These are phyloP conservation scores for Epinephelus malabaricus DNA, from an alignment of 2,797 vertebrate genomes.

Conservation along the genomic window DNA sequence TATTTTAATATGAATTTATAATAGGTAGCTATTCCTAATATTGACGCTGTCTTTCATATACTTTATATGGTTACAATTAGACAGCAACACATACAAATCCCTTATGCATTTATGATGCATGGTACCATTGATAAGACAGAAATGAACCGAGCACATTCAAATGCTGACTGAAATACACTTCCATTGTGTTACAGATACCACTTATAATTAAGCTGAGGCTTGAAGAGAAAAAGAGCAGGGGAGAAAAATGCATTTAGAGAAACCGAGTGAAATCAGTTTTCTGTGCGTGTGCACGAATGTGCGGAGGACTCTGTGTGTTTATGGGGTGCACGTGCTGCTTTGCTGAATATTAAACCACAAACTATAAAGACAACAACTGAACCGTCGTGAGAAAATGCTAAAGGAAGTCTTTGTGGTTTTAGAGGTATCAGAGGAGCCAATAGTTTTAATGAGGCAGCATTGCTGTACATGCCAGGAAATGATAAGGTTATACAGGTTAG, in stretches of 20 bases:
- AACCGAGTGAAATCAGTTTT: constrained; percentile 77
- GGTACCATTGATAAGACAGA: constrained; percentile 77
- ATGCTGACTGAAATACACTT: constrained; percentile 78
- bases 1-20: constrained; percentile 61
- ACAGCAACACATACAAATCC: constrained; percentile 75
- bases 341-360: constrained; percentile 85
- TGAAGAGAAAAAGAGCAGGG: constrained; percentile 75
- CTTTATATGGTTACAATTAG: constrained; percentile 77
- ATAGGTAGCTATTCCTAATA: constrained; percentile 61
- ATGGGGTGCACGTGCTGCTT: constrained; percentile 69
- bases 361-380: constrained; percentile 80
- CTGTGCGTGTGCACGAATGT: constrained; percentile 31
- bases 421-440: constrained; percentile 80
- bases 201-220: constrained; percentile 84
- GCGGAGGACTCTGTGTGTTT: constrained; percentile 58
- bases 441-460: constrained; percentile 85
- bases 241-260: constrained; percentile 75
- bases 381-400: constrained; percentile 81
- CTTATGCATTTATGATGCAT: constrained; percentile 81
- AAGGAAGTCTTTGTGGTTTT: constrained; percentile 87
- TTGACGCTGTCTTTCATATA: constrained; percentile 66
- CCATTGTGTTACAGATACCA: constrained; percentile 83
- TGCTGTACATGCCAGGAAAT: constrained; percentile 82
- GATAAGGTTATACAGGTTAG: constrained; percentile 81
- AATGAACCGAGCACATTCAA: constrained; percentile 78